Conservation (phyloP, 2,888 invertebrate species). For the Apeira syringaria region DNA sequence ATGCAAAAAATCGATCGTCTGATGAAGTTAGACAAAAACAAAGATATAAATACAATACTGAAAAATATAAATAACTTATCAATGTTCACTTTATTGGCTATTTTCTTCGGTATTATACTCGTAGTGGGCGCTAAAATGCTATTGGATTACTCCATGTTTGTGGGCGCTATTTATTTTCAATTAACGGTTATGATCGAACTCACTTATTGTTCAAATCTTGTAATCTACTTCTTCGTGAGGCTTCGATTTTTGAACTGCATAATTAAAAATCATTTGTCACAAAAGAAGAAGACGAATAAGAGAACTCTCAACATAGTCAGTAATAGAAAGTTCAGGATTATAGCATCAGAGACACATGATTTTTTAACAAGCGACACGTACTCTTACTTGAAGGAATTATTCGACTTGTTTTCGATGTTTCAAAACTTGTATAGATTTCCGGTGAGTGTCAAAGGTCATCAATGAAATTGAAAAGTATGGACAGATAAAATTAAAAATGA, state of each 20-base stretch:
- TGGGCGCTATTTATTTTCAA: constrained; percentile 35
- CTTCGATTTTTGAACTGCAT: constrained; percentile 53
- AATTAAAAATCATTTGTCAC: constrained; percentile 46
- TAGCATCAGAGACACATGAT: constrained; percentile 45
- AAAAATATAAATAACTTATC: constrained; percentile 32
- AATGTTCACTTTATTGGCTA: constrained; percentile 25
- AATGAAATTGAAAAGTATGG: too few relatives aligned
- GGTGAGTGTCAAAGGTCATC: too few relatives aligned
- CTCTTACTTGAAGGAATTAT: constrained; percentile 43
- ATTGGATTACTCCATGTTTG: constrained; percentile 21
- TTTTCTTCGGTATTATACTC: constrained; percentile 22
- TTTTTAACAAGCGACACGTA: constrained; percentile 44
- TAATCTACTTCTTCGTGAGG: constrained; percentile 48
- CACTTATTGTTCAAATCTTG: constrained; percentile 42
- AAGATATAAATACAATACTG: constrained; percentile 35
- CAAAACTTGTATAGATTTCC: constrained; percentile 45
- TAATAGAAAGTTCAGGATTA: constrained; percentile 28
- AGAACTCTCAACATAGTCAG: not conserved
- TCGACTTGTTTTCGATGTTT: constrained; percentile 42
- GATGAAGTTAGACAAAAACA: constrained; percentile 48
- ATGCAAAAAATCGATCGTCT: constrained; percentile 57
- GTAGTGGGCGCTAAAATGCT: constrained; percentile 12
- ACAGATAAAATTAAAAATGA: too few relatives aligned
- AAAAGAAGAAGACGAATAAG: constrained; percentile 10
- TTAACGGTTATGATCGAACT: constrained; percentile 47